Base-by-base conservation (phyloP, 2,797 vertebrate genomes). In the Carapus acus region DNA sequence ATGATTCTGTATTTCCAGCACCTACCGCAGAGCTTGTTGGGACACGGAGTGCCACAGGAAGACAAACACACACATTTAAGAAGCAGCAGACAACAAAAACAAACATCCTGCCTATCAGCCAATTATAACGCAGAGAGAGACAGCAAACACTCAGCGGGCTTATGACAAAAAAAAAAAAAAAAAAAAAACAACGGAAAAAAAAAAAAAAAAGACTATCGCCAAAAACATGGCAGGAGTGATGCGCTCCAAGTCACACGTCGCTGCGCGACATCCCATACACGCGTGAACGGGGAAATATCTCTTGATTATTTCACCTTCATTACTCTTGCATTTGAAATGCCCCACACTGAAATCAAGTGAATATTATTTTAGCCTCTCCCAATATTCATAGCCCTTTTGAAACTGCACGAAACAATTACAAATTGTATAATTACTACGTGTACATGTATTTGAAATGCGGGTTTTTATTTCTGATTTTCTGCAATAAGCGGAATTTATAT, bases 1-100 rank as follows among this genome's bases (percentile, higher is more conserved):
- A 45, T 52, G 63, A 62, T 54, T 54, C 20, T 64, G 45, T 62
- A 66, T 74, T 78, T 74, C 69, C 79, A 77, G 82, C 78, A 82
- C 80, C 80, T 76, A 83, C 78, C 75, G 79, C 70, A 67, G 79
- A 75, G 80, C 77, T 83, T 84, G 80, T 84, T 79, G 83, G 83
- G 81, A 82, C 79, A 77, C 78, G 67, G 77, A 71, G 73, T 80
- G 79, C 80, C 75, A 81, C 81, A 78, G 71, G 74, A 83, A 74
- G 78, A 81, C 70, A 69, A 79, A 83, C 79, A 84, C 79, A 80
- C 79, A 79, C 83, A 79, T 79, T 80, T 80, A 83, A 82, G 72
- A 78, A 71, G 76, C 76, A 78, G 65, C 75, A 79, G 61, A 82
- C 77, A 83, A 85, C 78, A 84, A 76, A 81, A 80, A 85, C 79